Percentiles rank a stretch among this genome's conserved stretches.
Conservation (phyloP, 1,140 invertebrate species). For the Anastatus disparis region DNA sequence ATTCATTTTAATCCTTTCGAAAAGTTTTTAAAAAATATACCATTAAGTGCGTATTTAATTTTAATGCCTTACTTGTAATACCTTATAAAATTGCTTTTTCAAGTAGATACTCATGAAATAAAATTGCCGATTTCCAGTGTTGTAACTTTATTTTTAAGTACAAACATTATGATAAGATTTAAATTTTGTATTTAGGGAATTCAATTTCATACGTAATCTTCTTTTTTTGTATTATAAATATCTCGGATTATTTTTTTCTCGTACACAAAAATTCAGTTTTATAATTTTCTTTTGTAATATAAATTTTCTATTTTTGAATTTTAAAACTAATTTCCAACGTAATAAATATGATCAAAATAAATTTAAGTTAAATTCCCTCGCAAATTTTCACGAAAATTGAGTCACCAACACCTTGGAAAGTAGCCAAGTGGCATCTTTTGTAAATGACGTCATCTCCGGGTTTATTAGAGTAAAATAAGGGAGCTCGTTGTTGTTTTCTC, state of each 20-base stretch:
- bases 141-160: not conserved
- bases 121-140: not conserved
- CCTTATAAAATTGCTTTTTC: not conserved
- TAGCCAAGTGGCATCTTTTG: conserved; percentile 20
- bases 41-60: not conserved
- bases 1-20: not conserved
- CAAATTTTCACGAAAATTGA: no score
- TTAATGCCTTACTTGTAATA: not conserved
- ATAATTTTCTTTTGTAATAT: no score
- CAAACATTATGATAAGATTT: not conserved
- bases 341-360: conserved; percentile 1
- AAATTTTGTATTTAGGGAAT: not conserved
- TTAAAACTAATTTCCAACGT: no score
- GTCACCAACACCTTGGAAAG: not conserved
- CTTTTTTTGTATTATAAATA: no score
- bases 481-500: conserved; percentile 25
- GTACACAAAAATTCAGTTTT: no score
- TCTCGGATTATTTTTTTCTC: no score
- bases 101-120: not conserved
- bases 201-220: no score
- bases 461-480: conserved; percentile 30
- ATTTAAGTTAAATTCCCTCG: no score
- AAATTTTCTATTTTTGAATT: no score
- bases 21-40: not conserved
- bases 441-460: conserved; percentile 24